Evolutionary conservation across 2,113 vertebrate species (phyloP).

Genomic region (Scytalopus superciliaris): DNA sequence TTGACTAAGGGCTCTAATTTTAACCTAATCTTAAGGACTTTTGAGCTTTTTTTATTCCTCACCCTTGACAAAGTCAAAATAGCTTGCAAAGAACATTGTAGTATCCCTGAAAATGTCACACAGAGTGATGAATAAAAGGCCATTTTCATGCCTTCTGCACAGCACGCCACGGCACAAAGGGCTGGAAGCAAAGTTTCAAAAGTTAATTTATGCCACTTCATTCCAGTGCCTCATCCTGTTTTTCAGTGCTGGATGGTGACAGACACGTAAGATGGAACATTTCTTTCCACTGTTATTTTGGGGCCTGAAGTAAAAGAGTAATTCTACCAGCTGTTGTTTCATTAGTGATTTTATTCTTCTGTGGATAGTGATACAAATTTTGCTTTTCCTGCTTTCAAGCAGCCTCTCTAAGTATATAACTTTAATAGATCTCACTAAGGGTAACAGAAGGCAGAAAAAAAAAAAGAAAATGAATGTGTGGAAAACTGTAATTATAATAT

Average conservation of each 20-base stretch:
- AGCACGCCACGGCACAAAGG: neutral
- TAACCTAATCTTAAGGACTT: neutral
- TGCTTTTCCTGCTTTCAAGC: neutral
- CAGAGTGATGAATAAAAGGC: neutral
- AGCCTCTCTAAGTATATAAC: neutral
- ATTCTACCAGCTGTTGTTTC: neutral
- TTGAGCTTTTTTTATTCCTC: neutral
- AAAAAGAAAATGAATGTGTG: neutral
- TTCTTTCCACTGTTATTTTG: neutral
- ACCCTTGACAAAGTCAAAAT: slow-evolving; percentile 8
- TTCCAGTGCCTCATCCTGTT: neutral
- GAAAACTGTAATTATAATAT: neutral
- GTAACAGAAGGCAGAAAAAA: neutral
- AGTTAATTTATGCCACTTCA: slow-evolving; percentile 24
- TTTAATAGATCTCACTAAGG: neutral
- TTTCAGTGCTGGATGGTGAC: neutral
- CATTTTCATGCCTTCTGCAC: neutral
- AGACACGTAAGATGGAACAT: neutral
- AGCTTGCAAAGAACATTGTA: neutral
- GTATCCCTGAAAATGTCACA: neutral
- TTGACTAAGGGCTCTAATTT: neutral
- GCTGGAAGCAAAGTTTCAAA: slow-evolving; percentile 30
- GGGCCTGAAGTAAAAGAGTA: neutral
- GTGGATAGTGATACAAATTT: neutral
- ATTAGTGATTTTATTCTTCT: neutral